Base-by-base conservation (phyloP, 1,140 invertebrate species). In the Nilaparvata lugens region DNA sequence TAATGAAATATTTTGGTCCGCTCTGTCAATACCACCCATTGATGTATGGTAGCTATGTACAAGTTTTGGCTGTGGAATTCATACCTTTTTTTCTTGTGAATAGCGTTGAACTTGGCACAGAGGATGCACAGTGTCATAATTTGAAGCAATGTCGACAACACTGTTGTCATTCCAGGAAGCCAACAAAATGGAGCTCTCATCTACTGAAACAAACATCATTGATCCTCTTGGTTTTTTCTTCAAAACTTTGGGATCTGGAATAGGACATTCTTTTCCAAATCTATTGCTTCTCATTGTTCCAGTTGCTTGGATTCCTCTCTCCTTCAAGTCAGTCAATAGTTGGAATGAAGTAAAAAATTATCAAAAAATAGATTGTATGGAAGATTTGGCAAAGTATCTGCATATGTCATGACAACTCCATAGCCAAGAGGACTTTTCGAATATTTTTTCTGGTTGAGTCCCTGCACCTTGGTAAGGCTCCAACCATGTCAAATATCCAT, bases 1-100 rank as follows among this genome's bases (percentile, higher is more conserved):
- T 16, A 62, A 59, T 13, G 61, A 54, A 16, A 73, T 63, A 66
- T 73, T 72, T 68, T 73, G 65, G 56, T 73, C 71, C 64, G 72
- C 71, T 40, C 66, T 55, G 57, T 74, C 72, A 16, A 70, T 69
- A 5, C 70, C 69, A 48, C 31, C 58, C 58, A 60, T 40, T 11
- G 21, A 43, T 58, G 24, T 14, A 23, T 60, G 53, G 51, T 52
- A 60, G 28, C 52, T 31, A 14, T 25, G 35, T 19, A 59, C 28
- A 3, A 31, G 43, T 14, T 19, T 28, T 43, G 57, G 57, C 23
- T 43, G 57, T 21, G 40, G 13, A 19, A 52, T 48, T 43, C 9
- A 43, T 31, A 59, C 35, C n/a, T 51, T 43, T 21, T 59, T 23
- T 52, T 38, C 40, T 24, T 59, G 57, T 18, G 45, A 59, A 23